Evolutionary conservation across 2,113 vertebrate genomes (phyloP).

Genomic region (Mastomys natalensis): DNA sequence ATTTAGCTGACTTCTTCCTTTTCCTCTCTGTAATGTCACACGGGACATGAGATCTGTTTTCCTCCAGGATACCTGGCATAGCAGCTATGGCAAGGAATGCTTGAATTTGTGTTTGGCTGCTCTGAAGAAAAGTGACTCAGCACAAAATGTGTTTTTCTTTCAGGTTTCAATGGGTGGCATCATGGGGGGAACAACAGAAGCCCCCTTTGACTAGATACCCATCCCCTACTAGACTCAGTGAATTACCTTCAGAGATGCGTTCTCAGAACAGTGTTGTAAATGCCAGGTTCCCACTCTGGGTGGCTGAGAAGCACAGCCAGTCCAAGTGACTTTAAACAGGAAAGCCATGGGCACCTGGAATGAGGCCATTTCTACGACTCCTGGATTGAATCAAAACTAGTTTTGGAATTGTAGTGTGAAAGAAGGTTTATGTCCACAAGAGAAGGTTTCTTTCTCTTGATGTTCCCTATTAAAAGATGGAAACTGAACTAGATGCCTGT

Average conservation of each 20-base stretch:
- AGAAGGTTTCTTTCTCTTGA: not conserved
- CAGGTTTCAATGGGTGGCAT: not conserved
- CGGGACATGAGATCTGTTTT: not conserved
- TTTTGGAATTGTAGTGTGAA: not conserved
- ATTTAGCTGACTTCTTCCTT: slow-evolving; percentile 2
- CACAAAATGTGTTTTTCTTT: not conserved
- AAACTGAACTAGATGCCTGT: not conserved
- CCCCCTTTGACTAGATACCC: not conserved
- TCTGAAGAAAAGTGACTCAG: not conserved
- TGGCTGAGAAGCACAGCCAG: not conserved
- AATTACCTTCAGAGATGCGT: not conserved
- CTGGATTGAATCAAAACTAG: not conserved
- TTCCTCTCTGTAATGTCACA: not conserved
- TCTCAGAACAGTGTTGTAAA: not conserved
- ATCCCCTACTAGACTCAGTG: too few relatives aligned
- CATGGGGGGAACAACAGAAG: not conserved
- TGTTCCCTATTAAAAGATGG: not conserved
- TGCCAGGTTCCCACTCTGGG: not conserved
- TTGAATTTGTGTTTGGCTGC: not conserved
- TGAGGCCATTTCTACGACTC: not conserved
- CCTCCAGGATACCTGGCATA: not conserved
- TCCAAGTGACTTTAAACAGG: not conserved
- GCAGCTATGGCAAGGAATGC: not conserved
- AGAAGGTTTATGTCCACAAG: not conserved
- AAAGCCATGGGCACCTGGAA: not conserved